A percentile compares a stretch with the other conserved stretches of the same genome.
These are phyloP conservation scores for Lepidochitona cinerea DNA, from an alignment of 2,888 invertebrate genomes.

Conservation along the genomic window DNA sequence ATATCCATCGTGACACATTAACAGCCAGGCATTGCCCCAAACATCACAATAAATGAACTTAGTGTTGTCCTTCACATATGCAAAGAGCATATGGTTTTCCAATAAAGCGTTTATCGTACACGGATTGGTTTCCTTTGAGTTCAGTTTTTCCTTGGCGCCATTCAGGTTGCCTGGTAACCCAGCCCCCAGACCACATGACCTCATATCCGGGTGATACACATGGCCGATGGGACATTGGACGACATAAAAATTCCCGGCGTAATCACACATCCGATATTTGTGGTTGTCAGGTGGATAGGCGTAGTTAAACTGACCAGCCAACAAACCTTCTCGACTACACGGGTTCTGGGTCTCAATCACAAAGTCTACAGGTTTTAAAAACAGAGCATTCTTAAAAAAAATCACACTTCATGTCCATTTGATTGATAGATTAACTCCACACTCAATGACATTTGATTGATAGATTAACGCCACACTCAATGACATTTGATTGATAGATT, in stretches of 20 bases:
- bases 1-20: not conserved
- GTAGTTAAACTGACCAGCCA: not conserved
- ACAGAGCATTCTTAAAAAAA: too few relatives aligned
- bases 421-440: too few relatives aligned
- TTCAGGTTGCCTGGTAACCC: not conserved
- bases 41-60: not conserved
- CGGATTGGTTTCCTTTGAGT: not conserved
- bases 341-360: too few relatives aligned
- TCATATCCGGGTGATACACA: slow-evolving; percentile 8
- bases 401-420: too few relatives aligned
- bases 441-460: too few relatives aligned
- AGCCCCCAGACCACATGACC: not conserved
- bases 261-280: slow-evolving; percentile 5
- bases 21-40: not conserved
- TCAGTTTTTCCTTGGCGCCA: not conserved
- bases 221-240: slow-evolving; percentile 38
- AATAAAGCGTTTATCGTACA: not conserved
- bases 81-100: not conserved
- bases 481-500: too few relatives aligned
- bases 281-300: slow-evolving; percentile 35
- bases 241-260: not conserved
- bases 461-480: too few relatives aligned
- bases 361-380: too few relatives aligned
- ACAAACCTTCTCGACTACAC: not conserved
- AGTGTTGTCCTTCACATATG: not conserved